Evolutionary conservation across 2,888 invertebrate genomes (phyloP), one percentile per base, ranked within the genome.

Genomic region (Augochlorella aurata): DNA sequence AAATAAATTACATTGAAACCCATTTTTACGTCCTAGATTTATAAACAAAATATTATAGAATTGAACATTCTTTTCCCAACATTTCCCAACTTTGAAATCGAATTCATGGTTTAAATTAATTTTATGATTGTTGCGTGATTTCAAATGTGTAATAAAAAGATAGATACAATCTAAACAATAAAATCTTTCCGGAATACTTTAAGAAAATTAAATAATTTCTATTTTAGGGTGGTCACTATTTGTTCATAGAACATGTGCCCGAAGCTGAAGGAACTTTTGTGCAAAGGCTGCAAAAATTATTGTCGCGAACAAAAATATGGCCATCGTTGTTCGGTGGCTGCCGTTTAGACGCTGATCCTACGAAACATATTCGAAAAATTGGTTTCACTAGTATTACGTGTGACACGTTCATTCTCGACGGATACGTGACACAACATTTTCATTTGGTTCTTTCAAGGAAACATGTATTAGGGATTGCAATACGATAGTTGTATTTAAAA

Each of bases 271-370:
- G 89, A 50, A 89, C 86, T 0, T 84, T 92, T 1, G 66, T 87
- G 8, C 77, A 79, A n/a, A 90, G 90, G 88, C 52, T 92, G 1
- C 92, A 93, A 87, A 85, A 74, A 21, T 73, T 90, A 50, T 83
- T 92, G 47, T 91, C 92, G 0, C 89, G 85, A 81, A 90, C 90
- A 5, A 87, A 87, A 82, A 88, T 93, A 77, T 93, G 93, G 93
- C 92, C 92, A 4, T 85, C 88, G n/a, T 76, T 93, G 18, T 92
- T 90, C 76, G 93, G 92, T 3, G 90, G 91, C 58, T 93, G 93
- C 72, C 90, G 82, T 47, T 81, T 93, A 49, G 87, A 92, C 69
- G 76, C 77, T 0, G 85, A 93, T 85, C 91, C 91, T 10, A 83
- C 89, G 2, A 47, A 47, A 3, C 85, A 90, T 8, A 91, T 92